Percentiles rank a stretch among this genome's conserved stretches.
Conservation (phyloP, 2,888 invertebrate genomes). For the Orthosia gracilis region DNA sequence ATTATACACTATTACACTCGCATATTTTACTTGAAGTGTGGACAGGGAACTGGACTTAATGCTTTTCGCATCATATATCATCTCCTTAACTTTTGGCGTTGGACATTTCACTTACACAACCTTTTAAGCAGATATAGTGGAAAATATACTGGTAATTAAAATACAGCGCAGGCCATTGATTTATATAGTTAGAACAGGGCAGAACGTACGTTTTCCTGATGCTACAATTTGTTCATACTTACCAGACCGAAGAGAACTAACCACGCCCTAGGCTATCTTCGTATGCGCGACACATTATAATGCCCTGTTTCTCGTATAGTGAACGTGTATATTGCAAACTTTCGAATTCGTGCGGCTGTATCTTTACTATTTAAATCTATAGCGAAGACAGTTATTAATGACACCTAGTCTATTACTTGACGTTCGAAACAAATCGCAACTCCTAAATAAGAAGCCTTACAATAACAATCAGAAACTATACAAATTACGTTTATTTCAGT, state of each 20-base stretch:
- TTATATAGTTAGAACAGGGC: no score
- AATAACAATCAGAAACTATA: constrained; percentile 29
- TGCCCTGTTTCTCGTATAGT: no score
- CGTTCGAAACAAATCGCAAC: constrained; percentile 22
- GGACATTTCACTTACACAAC: constrained; percentile 26
- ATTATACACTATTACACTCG: constrained; percentile 21
- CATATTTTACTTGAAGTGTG: constrained; percentile 20
- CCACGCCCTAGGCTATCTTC: no score
- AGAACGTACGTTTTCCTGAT: no score
- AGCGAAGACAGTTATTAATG: constrained; percentile 19
- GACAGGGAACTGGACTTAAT: constrained; percentile 13
- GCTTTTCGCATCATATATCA: constrained; percentile 19
- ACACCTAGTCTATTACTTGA: neutral
- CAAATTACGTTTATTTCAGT: constrained; percentile 45
- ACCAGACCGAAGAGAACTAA: no score
- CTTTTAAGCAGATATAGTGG: constrained; percentile 21
- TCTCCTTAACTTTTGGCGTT: constrained; percentile 21
- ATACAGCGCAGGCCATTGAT: constrained; percentile 1
- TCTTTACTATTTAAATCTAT: no score
- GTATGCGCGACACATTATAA: no score
- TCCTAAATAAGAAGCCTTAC: constrained; percentile 16
- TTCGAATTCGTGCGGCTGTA: no score
- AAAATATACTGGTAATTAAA: constrained; percentile 22
- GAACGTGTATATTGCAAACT: no score
- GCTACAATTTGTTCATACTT: no score